Evolutionary conservation across 2,113 vertebrate genomes (phyloP).

Genomic region (Corythoichthys haematopterus): DNA sequence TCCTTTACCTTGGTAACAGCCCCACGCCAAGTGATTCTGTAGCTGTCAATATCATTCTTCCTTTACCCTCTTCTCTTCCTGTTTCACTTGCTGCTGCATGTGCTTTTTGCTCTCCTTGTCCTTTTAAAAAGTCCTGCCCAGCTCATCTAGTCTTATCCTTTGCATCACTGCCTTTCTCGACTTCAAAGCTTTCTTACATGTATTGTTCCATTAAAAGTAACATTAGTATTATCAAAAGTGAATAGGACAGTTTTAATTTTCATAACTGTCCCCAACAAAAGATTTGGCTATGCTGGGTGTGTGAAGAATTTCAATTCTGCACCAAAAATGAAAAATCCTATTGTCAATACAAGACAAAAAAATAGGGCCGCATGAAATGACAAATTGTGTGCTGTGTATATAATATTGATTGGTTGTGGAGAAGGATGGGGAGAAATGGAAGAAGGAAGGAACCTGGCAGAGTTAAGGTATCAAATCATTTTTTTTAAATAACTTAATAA

Average conservation of each 20-base stretch:
- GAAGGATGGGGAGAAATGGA: conserved; percentile 21
- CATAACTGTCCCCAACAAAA: background rate
- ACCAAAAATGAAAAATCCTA: conserved; percentile 13
- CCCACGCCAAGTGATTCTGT: conserved; percentile 36
- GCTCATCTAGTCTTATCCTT: background rate
- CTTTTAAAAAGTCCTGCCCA: background rate
- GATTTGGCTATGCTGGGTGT: conserved; percentile 4
- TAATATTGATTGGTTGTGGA: conserved; percentile 43
- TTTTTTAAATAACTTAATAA: background rate
- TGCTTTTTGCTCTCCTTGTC: background rate
- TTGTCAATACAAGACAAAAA: conserved; percentile 45
- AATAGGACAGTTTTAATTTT: conserved; percentile 3
- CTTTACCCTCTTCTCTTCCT: background rate
- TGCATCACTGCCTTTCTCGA: background rate
- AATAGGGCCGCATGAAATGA: conserved; percentile 48
- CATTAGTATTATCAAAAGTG: background rate
- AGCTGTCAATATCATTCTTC: conserved; percentile 18
- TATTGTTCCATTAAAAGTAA: background rate
- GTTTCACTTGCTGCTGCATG: background rate
- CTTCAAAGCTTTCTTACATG: background rate
- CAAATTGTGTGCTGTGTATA: conserved; percentile 43
- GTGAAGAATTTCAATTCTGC: conserved; percentile 25
- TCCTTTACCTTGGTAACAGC: conserved; percentile 46
- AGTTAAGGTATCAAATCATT: background rate
- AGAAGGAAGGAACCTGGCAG: background rate